phyloP scores from a whole-genome alignment of 1,140 invertebrate genomes.

The Drosophila ogumai region DNA sequence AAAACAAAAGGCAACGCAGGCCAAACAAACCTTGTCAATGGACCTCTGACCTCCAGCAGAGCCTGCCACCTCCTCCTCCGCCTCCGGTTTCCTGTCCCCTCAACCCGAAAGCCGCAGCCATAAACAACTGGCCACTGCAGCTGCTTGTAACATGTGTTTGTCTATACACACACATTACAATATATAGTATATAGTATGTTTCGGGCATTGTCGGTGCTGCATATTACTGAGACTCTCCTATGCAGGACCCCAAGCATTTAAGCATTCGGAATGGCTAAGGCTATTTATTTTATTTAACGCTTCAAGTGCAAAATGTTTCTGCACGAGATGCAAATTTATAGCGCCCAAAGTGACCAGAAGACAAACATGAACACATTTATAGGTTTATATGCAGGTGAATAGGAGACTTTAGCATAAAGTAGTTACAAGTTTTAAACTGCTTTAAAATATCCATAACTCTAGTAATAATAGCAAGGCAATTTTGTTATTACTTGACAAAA shows the following conservation, averaged over 20 bases:
- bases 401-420: too few relatives aligned
- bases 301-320: constrained; percentile 53
- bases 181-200: constrained; percentile 16
- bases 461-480: background rate
- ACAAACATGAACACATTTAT: background rate
- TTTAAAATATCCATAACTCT: background rate
- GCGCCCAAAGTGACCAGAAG: constrained; percentile 12
- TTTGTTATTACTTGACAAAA: background rate
- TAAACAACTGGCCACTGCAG: constrained; percentile 61
- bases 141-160: constrained; percentile 59
- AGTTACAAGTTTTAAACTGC: background rate
- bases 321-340: constrained; percentile 52
- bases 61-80: background rate
- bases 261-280: constrained; percentile 40
- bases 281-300: constrained; percentile 64
- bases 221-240: constrained; percentile 24
- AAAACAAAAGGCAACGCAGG: constrained; percentile 61
- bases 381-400: background rate
- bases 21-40: constrained; percentile 56
- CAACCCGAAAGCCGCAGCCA: constrained; percentile 38
- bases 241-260: constrained; percentile 48
- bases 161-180: constrained; percentile 8
- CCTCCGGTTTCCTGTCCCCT: background rate
- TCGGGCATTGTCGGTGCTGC: constrained; percentile 27
- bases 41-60: constrained; percentile 24